phyloP scores from a whole-genome alignment of 2,797 vertebrate genomes.

The Alfaro cultratus region DNA sequence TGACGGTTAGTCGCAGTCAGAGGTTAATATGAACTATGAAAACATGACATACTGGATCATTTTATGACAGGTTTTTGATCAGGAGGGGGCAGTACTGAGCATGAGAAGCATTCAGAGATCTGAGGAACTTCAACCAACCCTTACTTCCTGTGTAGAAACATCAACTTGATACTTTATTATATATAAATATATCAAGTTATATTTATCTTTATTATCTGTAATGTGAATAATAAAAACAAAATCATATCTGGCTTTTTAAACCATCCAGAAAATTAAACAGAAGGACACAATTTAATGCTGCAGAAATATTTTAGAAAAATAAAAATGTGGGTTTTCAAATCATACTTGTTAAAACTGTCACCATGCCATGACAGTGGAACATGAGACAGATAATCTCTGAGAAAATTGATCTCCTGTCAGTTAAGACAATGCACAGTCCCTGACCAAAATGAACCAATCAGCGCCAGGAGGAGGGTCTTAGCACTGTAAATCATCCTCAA shows the following conservation, averaged over 20 bases:
- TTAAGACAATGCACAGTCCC: no score
- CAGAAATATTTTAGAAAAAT: no score
- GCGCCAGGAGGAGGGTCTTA: no score
- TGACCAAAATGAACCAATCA: no score
- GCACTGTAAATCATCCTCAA: no score
- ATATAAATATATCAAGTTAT: background rate
- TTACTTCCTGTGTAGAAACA: background rate
- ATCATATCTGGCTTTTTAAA: background rate
- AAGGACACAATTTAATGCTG: no score
- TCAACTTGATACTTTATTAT: background rate
- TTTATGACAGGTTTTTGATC: background rate
- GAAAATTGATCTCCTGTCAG: no score
- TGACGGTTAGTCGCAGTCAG: conserved; percentile 55
- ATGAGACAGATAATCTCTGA: no score
- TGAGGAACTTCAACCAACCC: background rate
- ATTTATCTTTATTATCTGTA: background rate
- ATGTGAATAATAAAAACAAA: background rate
- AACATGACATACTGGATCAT: conserved; percentile 47
- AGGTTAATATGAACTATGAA: conserved; percentile 57
- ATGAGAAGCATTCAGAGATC: background rate
- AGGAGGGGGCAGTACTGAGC: background rate
- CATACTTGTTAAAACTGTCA: no score
- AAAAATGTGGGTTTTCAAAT: no score
- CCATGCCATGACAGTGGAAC: no score
- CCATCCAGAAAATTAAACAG: background rate